Percentiles rank a stretch among this genome's conserved stretches.
These are phyloP conservation scores for Arctocebus calabarensis DNA, from an alignment of 2,797 vertebrate species.

Conservation along the genomic window DNA sequence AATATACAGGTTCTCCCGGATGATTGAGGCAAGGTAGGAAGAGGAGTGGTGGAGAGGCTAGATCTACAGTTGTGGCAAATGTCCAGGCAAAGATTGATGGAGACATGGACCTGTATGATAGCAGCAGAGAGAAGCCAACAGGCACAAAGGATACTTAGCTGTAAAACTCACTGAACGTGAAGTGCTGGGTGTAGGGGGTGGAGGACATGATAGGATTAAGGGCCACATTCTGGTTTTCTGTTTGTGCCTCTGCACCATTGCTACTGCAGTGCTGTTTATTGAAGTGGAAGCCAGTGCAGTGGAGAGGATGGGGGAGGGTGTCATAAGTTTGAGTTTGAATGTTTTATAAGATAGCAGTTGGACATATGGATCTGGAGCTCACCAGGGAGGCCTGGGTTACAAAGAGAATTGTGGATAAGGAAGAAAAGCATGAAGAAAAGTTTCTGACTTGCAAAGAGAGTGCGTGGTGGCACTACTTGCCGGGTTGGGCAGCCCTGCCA, in stretches of 20 bases:
- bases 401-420: neutral
- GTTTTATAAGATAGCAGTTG: too few species aligned
- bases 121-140: neutral
- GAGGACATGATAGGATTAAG: neutral
- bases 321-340: neutral
- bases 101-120: neutral
- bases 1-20: neutral
- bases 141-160: neutral
- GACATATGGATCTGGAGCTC: fast-evolving
- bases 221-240: neutral
- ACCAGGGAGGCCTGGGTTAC: neutral
- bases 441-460: neutral
- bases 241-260: neutral
- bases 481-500: neutral
- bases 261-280: neutral
- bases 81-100: neutral
- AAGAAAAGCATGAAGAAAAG: neutral
- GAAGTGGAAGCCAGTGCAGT: neutral
- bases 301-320: neutral
- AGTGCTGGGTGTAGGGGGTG: neutral
- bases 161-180: neutral
- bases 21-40: neutral
- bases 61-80: neutral
- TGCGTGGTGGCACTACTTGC: neutral
- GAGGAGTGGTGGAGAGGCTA: neutral